These are phyloP conservation scores for Percopsis omiscomaycus DNA, from an alignment of 2,797 vertebrate species.

Conservation along the genomic window DNA sequence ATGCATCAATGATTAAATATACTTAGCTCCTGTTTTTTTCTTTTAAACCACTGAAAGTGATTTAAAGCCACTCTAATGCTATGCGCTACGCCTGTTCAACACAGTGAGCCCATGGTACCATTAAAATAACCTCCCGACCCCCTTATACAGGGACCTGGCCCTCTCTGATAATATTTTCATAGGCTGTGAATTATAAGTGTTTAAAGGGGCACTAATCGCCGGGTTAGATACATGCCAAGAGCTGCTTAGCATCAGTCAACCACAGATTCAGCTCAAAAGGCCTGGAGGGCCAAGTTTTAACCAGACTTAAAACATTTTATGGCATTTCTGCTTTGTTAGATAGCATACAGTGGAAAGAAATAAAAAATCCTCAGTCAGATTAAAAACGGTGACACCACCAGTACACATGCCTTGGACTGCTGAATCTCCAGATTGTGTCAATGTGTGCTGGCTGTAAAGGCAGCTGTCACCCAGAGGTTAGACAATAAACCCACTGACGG, in stretches of 20 bases:
- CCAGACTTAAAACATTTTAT: constrained; percentile 67
- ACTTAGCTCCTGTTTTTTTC: constrained; percentile 36
- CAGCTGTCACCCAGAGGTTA: constrained; percentile 7
- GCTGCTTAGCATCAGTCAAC: constrained; percentile 69
- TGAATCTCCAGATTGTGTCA: constrained; percentile 20
- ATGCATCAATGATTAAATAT: constrained; percentile 56
- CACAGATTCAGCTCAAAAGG: constrained; percentile 56
- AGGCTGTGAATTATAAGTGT: constrained; percentile 77
- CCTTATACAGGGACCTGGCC: constrained; percentile 67
- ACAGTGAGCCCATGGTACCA: constrained; percentile 63
- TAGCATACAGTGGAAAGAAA: constrained; percentile 48
- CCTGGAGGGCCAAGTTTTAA: constrained; percentile 44
- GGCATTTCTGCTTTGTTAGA: constrained; percentile 54
- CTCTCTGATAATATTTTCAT: constrained; percentile 78
- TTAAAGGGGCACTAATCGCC: constrained; percentile 71
- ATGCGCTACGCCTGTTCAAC: constrained; percentile 61
- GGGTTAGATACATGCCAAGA: constrained; percentile 64
- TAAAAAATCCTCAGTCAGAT: constrained; percentile 40
- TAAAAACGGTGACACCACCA: constrained; percentile 37
- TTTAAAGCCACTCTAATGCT: constrained; percentile 64
- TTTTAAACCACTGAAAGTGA: constrained; percentile 59
- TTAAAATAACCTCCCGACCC: constrained; percentile 71
- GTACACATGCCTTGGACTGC: constrained; percentile 1
- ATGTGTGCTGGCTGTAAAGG: constrained; percentile 32
- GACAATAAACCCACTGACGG: neutral